These are phyloP conservation scores for Centruroides vittatus DNA, from an alignment of 1,140 invertebrate species.

Conservation along the genomic window DNA sequence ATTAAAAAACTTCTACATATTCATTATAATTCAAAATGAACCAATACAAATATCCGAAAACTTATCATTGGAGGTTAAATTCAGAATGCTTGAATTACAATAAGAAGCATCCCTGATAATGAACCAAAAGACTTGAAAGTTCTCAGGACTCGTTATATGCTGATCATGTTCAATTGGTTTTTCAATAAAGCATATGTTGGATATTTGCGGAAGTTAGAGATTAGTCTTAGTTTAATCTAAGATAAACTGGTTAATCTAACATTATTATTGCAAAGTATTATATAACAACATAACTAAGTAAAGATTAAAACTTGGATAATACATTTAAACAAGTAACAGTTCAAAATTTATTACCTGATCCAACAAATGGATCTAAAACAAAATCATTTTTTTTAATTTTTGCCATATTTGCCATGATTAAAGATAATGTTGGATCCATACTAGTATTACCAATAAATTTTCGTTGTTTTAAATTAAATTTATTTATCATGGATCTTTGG, in stretches of 20 bases:
- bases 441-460: conserved; percentile 95
- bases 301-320: neutral
- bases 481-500: conserved; percentile 57
- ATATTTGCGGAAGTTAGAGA: too few relatives aligned
- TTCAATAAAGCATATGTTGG: too few relatives aligned
- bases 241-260: neutral
- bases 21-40: too few relatives aligned
- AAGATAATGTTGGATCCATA: conserved; percentile 84
- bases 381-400: conserved; percentile 53
- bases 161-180: too few relatives aligned
- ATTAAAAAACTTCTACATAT: too few relatives aligned
- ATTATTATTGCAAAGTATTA: neutral
- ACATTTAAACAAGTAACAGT: conserved; percentile 2
- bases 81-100: too few relatives aligned
- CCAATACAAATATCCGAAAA: too few relatives aligned
- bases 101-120: too few relatives aligned
- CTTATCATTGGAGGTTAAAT: too few relatives aligned
- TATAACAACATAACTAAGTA: conserved; percentile 1
- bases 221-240: too few relatives aligned
- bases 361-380: conserved; percentile 88
- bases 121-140: too few relatives aligned
- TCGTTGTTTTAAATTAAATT: conserved; percentile 68
- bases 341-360: conserved; percentile 44
- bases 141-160: too few relatives aligned
- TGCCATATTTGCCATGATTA: conserved; percentile 90